Base-by-base conservation (phyloP, 2,888 invertebrate species). In the Ophraella communa region DNA sequence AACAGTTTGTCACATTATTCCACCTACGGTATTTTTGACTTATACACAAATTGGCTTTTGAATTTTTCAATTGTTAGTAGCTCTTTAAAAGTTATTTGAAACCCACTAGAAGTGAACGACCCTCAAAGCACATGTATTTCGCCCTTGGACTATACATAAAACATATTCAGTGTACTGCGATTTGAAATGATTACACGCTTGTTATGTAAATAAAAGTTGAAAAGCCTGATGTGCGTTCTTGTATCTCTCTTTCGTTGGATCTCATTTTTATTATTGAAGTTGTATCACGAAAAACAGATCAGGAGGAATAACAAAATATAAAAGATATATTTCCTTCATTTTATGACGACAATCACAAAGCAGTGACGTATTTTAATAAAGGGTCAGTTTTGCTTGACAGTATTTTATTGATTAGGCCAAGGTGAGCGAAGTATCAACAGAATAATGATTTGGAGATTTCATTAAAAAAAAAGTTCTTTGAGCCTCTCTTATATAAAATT, bases 141-240 rank as follows among this genome's bases (percentile, higher is more conserved):
- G 47, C 23, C 47, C n/a, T n/a, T 47, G 47, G n/a, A 47, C 21
- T 21, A n/a, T 47, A 47, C 4, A 51, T 47, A 61, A 55, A 62
- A 62, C 62, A 62, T 55, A 51, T 62, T 51, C 55, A 47, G 21
- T 23, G 47, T 39, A 47, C 23, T 47, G 23, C 23, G 47, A 47
- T 47, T 47, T 23, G 47, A 47, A 47, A 47, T 23, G 47, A 47
- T 47, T 47, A 47, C 23, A 47, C 47, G 47, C 47, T 47, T 47
- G 47, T 47, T 47, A 47, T 47, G 47, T 47, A 47, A 47, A 47
- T 47, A 47, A 47, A 47, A 47, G 23, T 45, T 45, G 45, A 45
- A 45, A 45, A 45, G 21, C 45, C 45, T 47, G 47, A 47, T 47
- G 47, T 47, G 47, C 23, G 47, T 47, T 47, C n/a, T 23, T 11